Percentiles rank a stretch among this genome's conserved stretches.
These are phyloP conservation scores for Pavo muticus DNA, from an alignment of 2,113 vertebrate species.

Conservation along the genomic window DNA sequence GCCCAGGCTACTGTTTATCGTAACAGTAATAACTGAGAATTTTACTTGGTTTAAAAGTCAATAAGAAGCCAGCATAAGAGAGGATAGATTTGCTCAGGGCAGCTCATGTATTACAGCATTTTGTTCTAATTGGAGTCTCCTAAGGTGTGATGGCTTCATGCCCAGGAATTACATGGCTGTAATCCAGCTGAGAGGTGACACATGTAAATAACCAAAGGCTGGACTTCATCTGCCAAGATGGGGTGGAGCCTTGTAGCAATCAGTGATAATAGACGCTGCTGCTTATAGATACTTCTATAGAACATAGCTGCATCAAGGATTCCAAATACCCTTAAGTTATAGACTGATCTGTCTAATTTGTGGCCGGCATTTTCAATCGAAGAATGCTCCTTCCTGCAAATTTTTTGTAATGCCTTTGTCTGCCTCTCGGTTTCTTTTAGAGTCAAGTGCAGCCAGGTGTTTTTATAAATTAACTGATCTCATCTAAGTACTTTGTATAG, in stretches of 20 bases:
- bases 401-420: not conserved
- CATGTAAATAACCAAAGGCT: conserved; percentile 60
- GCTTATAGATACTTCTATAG: not conserved
- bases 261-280: not conserved
- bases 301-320: not conserved
- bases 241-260: not conserved
- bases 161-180: conserved; percentile 55
- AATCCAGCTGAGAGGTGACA: conserved; percentile 60
- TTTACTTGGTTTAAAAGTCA: conserved; percentile 6
- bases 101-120: conserved; percentile 56
- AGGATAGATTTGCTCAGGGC: conserved; percentile 22
- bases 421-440: not conserved
- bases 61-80: not conserved
- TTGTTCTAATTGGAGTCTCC: conserved; percentile 69
- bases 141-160: conserved; percentile 63
- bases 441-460: not conserved
- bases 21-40: conserved; percentile 3
- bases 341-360: not conserved
- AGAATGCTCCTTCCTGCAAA: not conserved
- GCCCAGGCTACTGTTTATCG: not conserved
- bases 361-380: not conserved
- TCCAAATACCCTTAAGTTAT: not conserved
- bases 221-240: conserved; percentile 37
- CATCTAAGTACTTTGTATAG: not conserved
- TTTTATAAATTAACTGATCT: not conserved